Evolutionary conservation across 2,113 vertebrate species (phyloP).

Genomic region (Callopanchax toddi): DNA sequence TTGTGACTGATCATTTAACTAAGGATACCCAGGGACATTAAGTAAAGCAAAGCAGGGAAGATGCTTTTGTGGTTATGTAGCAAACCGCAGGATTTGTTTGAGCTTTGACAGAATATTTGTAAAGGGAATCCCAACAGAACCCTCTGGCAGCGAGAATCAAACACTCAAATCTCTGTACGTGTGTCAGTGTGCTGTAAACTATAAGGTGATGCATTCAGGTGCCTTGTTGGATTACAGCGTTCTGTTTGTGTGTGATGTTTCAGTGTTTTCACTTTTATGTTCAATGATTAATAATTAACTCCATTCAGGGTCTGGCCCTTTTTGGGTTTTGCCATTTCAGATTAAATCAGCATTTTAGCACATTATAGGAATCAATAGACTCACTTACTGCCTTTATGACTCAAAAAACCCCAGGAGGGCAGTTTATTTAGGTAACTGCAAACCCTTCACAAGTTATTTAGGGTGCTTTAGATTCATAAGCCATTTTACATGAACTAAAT

Average conservation of each 20-base stretch:
- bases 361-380: slow-evolving; percentile 66
- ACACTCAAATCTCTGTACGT: slow-evolving; percentile 15
- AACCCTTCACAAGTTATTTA: slow-evolving; percentile 44
- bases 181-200: slow-evolving; percentile 10
- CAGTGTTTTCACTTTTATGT: slow-evolving; percentile 20
- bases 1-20: slow-evolving; percentile 41
- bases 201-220: slow-evolving; percentile 14
- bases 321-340: slow-evolving; percentile 31
- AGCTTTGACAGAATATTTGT: slow-evolving; percentile 29
- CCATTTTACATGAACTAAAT: slow-evolving; percentile 33
- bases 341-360: slow-evolving; percentile 49
- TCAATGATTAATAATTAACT: slow-evolving; percentile 11
- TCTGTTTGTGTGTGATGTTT: neutral
- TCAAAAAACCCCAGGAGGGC: slow-evolving; percentile 52
- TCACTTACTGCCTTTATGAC: slow-evolving; percentile 59
- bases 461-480: slow-evolving; percentile 22
- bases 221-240: no score
- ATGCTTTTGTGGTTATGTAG: slow-evolving; percentile 28
- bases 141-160: neutral
- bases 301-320: slow-evolving; percentile 10
- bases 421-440: slow-evolving; percentile 44
- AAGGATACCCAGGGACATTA: slow-evolving; percentile 41
- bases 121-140: slow-evolving; percentile 26
- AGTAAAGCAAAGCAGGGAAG: slow-evolving; percentile 20
- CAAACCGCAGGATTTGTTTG: slow-evolving; percentile 37